Conservation (phyloP, 2,113 vertebrate species). For the Cheilinus undulatus region DNA sequence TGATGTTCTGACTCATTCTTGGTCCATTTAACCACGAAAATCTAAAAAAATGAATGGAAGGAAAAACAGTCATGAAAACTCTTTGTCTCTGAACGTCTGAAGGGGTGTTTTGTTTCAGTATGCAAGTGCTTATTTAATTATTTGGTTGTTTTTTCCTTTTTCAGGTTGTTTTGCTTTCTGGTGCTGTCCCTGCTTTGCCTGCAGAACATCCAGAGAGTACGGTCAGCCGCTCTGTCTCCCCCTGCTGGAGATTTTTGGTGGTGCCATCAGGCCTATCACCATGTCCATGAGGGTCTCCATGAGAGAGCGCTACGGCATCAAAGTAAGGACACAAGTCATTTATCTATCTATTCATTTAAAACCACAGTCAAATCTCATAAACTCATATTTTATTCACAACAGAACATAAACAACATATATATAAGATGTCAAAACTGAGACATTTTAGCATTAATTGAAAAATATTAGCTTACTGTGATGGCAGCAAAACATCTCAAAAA, state of each 20-base stretch:
- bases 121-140: no score
- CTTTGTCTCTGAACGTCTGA: not conserved
- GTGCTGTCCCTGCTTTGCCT: slow-evolving; percentile 81
- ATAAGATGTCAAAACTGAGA: no score
- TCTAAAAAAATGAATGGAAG: no score
- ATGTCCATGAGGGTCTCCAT: slow-evolving; percentile 80
- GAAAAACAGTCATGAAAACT: not conserved
- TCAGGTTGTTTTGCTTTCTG: slow-evolving; percentile 80
- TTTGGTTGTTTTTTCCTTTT: not conserved
- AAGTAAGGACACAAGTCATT: slow-evolving; percentile 68
- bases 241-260: slow-evolving; percentile 72
- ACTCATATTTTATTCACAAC: no score
- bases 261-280: slow-evolving; percentile 41
- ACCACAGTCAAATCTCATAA: no score
- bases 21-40: no score
- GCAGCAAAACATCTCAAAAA: no score
- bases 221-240: slow-evolving; percentile 81
- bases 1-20: no score
- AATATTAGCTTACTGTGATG: no score
- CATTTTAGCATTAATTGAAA: no score
- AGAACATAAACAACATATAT: no score
- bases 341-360: no score
- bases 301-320: slow-evolving; percentile 81
- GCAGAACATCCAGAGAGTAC: slow-evolving; percentile 54
- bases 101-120: not conserved